These are phyloP conservation scores for Tineola bisselliella DNA, from an alignment of 2,888 invertebrate genomes.

Conservation along the genomic window DNA sequence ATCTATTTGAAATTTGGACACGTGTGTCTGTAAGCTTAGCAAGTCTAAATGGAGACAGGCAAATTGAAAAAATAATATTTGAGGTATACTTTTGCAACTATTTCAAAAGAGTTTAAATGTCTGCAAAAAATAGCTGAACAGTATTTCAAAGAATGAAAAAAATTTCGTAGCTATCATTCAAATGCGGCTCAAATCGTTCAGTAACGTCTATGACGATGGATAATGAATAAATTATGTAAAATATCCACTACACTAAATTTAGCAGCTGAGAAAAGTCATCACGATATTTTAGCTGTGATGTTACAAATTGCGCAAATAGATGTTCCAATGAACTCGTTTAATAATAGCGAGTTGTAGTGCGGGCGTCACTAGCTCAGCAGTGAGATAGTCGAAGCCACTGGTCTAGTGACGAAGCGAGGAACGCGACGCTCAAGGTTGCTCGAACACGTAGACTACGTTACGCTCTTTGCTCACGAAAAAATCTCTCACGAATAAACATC, in stretches of 20 bases:
- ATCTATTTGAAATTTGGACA: conserved; percentile 19
- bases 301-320: conserved; percentile 66
- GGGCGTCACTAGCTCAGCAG: conserved; percentile 40
- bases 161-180: no score
- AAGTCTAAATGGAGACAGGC: conserved; percentile 27
- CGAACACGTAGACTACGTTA: conserved; percentile 13
- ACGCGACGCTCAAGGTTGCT: conserved; percentile 21
- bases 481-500: not conserved
- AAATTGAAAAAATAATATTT: conserved; percentile 20
- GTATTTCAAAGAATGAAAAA: no score
- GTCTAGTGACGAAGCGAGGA: conserved; percentile 27
- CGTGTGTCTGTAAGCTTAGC: conserved; percentile 24
- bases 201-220: no score
- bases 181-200: no score
- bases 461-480: conserved; percentile 12
- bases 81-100: not conserved
- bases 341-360: conserved; percentile 61
- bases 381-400: conserved; percentile 29
- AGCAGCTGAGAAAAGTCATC: conserved; percentile 42
- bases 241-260: no score
- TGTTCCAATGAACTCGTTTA: conserved; percentile 68
- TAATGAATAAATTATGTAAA: no score
- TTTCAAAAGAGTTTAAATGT: not conserved
- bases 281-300: conserved; percentile 52
- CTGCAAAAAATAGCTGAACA: no score